phyloP scores from a whole-genome alignment of 2,113 vertebrate species.

The Anguilla rostrata region DNA sequence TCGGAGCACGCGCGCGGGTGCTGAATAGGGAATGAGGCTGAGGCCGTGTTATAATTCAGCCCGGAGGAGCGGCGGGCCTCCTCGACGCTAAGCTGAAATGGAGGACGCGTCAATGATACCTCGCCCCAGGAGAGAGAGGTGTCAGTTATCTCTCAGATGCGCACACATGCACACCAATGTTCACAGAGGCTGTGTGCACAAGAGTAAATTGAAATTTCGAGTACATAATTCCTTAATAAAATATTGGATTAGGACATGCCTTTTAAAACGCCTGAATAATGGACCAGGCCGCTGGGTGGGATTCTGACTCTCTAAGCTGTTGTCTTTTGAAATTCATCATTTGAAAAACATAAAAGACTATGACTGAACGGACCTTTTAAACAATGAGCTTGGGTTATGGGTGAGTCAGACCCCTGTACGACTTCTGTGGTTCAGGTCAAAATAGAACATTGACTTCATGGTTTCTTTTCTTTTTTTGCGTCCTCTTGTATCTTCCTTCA shows the following conservation, averaged over 20 bases:
- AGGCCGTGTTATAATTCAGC: conserved; percentile 1
- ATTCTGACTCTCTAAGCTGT: neutral
- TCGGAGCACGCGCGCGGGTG: neutral
- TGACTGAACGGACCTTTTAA: neutral
- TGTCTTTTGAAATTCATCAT: neutral
- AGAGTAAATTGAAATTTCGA: neutral
- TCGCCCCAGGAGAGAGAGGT: neutral
- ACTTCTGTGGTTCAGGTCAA: neutral
- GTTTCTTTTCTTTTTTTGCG: neutral
- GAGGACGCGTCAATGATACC: neutral
- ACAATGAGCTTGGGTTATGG: neutral
- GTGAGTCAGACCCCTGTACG: neutral
- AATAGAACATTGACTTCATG: neutral
- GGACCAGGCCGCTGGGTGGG: neutral
- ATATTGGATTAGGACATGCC: neutral
- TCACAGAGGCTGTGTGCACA: neutral
- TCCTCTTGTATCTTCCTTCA: neutral
- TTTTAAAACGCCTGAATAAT: neutral
- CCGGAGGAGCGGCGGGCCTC: neutral
- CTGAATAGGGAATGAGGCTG: neutral
- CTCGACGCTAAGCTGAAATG: neutral
- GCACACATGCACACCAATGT: conserved; percentile 7
- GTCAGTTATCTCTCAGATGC: neutral
- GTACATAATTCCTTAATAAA: conserved; percentile 16
- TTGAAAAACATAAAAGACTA: neutral